Percentiles rank a stretch among this genome's conserved stretches.
Conservation (phyloP, 2,888 invertebrate genomes). For the Parnassius smintheus region DNA sequence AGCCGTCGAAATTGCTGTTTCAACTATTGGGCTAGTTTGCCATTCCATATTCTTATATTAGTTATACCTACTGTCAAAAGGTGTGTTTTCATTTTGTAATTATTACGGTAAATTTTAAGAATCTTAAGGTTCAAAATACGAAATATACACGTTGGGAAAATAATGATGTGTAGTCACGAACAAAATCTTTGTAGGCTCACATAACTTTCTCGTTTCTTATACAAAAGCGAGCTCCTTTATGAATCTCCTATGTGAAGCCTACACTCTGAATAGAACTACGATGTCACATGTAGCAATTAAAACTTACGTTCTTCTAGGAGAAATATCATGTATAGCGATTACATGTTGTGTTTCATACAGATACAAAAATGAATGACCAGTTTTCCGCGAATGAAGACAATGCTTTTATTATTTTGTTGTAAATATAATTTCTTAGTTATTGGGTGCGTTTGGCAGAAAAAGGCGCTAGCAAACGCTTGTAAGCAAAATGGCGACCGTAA, state of each 20-base stretch:
- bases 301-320: slow-evolving; percentile 44
- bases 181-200: slow-evolving; percentile 46
- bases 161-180: slow-evolving; percentile 34
- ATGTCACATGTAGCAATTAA: slow-evolving; percentile 58
- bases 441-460: too few relatives aligned
- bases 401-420: not conserved
- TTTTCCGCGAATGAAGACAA: not conserved
- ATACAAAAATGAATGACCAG: not conserved
- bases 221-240: slow-evolving; percentile 52
- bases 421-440: not conserved
- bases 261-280: slow-evolving; percentile 45
- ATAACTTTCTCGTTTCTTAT: slow-evolving; percentile 47
- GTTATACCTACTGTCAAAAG: too few relatives aligned
- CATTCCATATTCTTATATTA: too few relatives aligned
- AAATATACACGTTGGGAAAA: slow-evolving; percentile 25
- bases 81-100: too few relatives aligned
- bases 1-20: too few relatives aligned
- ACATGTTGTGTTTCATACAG: not conserved
- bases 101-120: too few relatives aligned
- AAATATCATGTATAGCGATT: slow-evolving; percentile 5
- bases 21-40: too few relatives aligned
- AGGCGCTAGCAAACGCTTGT: too few relatives aligned
- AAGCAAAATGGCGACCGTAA: too few relatives aligned
- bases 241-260: slow-evolving; percentile 39
- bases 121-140: not conserved